These are phyloP conservation scores for Intellagama lesueurii DNA, from an alignment of 2,797 vertebrate species.

Conservation along the genomic window DNA sequence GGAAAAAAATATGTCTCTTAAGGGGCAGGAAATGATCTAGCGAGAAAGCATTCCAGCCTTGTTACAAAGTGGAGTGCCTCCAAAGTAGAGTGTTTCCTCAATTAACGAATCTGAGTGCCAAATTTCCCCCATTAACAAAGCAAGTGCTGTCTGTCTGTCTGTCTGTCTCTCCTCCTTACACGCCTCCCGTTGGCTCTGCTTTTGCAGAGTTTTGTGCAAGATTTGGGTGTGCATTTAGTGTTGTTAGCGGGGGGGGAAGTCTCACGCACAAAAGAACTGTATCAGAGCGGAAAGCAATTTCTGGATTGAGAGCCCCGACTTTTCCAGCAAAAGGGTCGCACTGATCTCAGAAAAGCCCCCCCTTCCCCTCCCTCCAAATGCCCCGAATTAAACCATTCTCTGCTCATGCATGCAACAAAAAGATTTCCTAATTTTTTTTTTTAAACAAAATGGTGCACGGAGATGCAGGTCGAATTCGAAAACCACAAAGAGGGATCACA, in stretches of 20 bases:
- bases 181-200: background rate
- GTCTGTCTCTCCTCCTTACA: background rate
- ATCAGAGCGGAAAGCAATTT: no score
- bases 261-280: no score
- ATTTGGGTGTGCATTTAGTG: background rate
- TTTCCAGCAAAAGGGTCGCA: no score
- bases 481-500: no score
- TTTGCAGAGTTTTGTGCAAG: background rate
- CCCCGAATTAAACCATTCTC: no score
- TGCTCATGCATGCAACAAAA: no score
- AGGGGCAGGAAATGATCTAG: constrained; percentile 51
- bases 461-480: no score
- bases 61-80: constrained; percentile 47
- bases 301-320: no score
- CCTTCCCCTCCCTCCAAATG: no score
- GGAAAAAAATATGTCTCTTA: constrained; percentile 2
- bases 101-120: constrained; percentile 43
- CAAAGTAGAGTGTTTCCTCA: constrained; percentile 61
- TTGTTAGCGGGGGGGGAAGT: background rate
- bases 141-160: constrained; percentile 40
- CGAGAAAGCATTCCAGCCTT: background rate
- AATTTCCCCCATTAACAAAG: constrained; percentile 47
- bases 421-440: no score
- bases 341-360: no score
- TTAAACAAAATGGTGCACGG: no score